Evolutionary conservation across 2,888 invertebrate genomes (phyloP).

Genomic region (Acanthococcus lagerstroemiae): DNA sequence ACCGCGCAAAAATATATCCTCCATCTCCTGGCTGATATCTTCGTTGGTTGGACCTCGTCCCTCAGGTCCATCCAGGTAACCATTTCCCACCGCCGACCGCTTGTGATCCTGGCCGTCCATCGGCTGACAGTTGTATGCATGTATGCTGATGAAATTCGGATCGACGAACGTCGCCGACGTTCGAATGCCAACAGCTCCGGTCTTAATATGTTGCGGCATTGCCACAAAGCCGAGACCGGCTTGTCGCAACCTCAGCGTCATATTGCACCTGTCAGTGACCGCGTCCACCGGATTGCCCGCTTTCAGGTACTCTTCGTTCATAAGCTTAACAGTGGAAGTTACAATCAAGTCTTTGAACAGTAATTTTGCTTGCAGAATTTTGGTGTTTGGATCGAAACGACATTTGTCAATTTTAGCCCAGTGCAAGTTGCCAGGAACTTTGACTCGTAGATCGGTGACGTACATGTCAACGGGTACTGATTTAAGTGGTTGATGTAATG

Average conservation of each 20-base stretch:
- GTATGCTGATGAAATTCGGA: constrained; percentile 73
- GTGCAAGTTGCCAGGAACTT: constrained; percentile 47
- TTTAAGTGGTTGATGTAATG: constrained; percentile 53
- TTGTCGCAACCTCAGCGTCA: constrained; percentile 57
- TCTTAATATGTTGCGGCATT: constrained; percentile 42
- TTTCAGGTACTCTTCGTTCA: constrained; percentile 36
- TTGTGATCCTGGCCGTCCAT: constrained; percentile 23
- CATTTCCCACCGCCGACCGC: constrained; percentile 2
- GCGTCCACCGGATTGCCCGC: constrained; percentile 3
- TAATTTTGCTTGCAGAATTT: constrained; percentile 63
- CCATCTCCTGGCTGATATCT: constrained; percentile 68
- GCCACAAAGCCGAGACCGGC: constrained; percentile 61
- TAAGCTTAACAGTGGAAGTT: constrained; percentile 48
- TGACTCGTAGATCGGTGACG: constrained; percentile 57
- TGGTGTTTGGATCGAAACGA: constrained; percentile 61
- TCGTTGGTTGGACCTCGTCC: constrained; percentile 40
- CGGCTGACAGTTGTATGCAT: constrained; percentile 65
- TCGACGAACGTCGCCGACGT: constrained; percentile 60
- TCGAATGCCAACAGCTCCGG: constrained; percentile 31
- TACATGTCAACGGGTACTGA: constrained; percentile 58
- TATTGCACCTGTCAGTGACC: constrained; percentile 55
- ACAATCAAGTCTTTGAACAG: constrained; percentile 70
- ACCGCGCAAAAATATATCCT: constrained; percentile 73
- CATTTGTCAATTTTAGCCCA: constrained; percentile 57
- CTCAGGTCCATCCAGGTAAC: constrained; percentile 15